Conservation (phyloP, 2,888 invertebrate species). For the Limulus polyphemus region DNA sequence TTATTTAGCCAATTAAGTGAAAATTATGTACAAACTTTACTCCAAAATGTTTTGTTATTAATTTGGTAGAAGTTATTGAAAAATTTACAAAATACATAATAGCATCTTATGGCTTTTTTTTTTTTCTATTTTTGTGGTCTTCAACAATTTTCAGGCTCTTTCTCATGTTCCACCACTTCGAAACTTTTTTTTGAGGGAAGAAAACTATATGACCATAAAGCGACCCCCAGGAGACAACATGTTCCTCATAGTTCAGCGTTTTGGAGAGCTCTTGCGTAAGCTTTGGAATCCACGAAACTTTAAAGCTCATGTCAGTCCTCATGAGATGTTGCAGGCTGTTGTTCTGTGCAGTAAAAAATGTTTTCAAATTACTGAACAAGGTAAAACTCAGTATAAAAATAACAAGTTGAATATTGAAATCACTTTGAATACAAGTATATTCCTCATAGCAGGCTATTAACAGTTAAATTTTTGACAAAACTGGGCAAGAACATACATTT, state of each 20-base stretch:
- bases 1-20: conserved; percentile 7
- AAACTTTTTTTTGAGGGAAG: conserved; percentile 87
- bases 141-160: conserved; percentile 52
- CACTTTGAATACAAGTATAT: no score
- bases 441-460: neutral
- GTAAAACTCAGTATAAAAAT: conserved; percentile 38
- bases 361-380: conserved; percentile 97
- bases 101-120: no score
- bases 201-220: conserved; percentile 70
- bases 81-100: no score
- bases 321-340: conserved; percentile 98
- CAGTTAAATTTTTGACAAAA: conserved; percentile 25
- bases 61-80: no score
- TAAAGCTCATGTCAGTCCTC: conserved; percentile 98
- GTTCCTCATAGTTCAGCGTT: conserved; percentile 76
- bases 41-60: conserved; percentile 30
- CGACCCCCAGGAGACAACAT: conserved; percentile 91
- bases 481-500: conserved; percentile 13
- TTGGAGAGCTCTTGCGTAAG: conserved; percentile 91
- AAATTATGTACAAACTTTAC: conserved; percentile 1
- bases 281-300: conserved; percentile 99
- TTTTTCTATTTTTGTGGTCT: no score
- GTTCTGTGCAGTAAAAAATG: conserved; percentile 89
- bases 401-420: no score
- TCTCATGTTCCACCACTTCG: conserved; percentile 89